Base-by-base conservation (phyloP, 2,113 vertebrate genomes). In the Onychostruthus taczanowskii region DNA sequence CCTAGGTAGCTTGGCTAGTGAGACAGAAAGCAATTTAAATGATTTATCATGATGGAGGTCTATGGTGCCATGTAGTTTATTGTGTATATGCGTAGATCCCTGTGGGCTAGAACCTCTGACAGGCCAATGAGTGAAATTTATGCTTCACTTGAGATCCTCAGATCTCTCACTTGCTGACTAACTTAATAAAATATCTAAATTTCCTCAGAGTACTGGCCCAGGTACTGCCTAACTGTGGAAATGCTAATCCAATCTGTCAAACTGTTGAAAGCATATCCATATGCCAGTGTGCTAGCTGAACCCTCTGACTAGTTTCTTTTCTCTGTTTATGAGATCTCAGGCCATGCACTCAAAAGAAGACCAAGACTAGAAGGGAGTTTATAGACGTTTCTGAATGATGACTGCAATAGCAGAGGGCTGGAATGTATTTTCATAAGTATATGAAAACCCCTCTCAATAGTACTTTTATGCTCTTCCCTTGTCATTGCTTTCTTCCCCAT, bases 11-110 rank as follows among this genome's bases (percentile, higher is more conserved):
- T 93, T 81, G 69, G 61, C 35, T 87, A 22, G 61, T 89, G 52
- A 77, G 84, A 87, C 64, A 86, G 73, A 87, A 95, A 86, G 59
- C 41, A 92, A 76, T 94, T 93, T 88, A 76, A 66, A 90, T 88
- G 86, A 94, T 93, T 96, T 92, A 95, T 92, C 6, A 0, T 70
- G 73, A 47, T 63, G 69, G 47, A 84, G 84, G 80, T 75, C 8
- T 50, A n/a, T n/a, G 90, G 52, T 89, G 59, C 79, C 41, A 26
- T 0, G 0, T 46, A 90, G 63, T 94, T 95, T 93, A 95, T 84
- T 92, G 77, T 91, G 69, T 56, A 78, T 91, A 63, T 77, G 39
- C 13, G 1, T 72, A 93, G 77, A 84, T 95, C 87, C 75, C 69
- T 67, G 47, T 84, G 73, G 80, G 66, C 43, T 81, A 89, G 84